Conservation (phyloP, 2,888 invertebrate species). For the Pollenia amentaria region DNA sequence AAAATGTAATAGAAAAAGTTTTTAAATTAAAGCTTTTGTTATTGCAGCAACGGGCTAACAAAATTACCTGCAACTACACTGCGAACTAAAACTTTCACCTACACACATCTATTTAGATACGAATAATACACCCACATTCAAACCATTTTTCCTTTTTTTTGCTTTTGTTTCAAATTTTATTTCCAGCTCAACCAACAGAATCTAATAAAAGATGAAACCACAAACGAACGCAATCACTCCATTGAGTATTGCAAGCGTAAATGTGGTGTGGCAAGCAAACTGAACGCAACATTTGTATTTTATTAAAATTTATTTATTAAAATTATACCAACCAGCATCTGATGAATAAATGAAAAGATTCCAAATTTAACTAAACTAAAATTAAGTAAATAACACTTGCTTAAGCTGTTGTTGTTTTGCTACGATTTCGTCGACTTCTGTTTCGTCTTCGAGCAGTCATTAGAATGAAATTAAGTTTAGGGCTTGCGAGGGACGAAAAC, state of each 20-base stretch:
- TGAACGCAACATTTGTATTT: slow-evolving; percentile 68
- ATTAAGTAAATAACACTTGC: slow-evolving; percentile 39
- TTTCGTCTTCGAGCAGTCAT: slow-evolving; percentile 38
- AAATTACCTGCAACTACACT: slow-evolving; percentile 32
- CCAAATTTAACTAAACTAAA: slow-evolving; percentile 37
- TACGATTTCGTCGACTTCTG: slow-evolving; percentile 30
- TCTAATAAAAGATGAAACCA: slow-evolving; percentile 56
- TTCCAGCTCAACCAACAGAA: slow-evolving; percentile 32
- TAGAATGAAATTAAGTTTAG: slow-evolving; percentile 53
- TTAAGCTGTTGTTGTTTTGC: slow-evolving; percentile 18
- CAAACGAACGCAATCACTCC: slow-evolving; percentile 41
- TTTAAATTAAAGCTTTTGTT: slow-evolving; percentile 67
- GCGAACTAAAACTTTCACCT: slow-evolving; percentile 4
- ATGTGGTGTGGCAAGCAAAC: slow-evolving; percentile 45
- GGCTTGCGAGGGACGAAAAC: background rate
- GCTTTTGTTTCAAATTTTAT: slow-evolving; percentile 13
- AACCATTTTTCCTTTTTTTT: background rate
- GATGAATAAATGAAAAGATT: slow-evolving; percentile 41
- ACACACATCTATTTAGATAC: background rate
- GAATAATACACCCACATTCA: background rate
- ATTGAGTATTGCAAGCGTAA: slow-evolving; percentile 19
- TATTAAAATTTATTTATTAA: slow-evolving; percentile 72
- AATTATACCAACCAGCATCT: slow-evolving; percentile 63
- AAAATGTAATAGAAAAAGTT: slow-evolving; percentile 71
- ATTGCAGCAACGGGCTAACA: slow-evolving; percentile 38